Evolutionary conservation across 1,140 invertebrate genomes (phyloP), one percentile per base, ranked within the genome.

Genomic region (Mercenaria mercenaria): DNA sequence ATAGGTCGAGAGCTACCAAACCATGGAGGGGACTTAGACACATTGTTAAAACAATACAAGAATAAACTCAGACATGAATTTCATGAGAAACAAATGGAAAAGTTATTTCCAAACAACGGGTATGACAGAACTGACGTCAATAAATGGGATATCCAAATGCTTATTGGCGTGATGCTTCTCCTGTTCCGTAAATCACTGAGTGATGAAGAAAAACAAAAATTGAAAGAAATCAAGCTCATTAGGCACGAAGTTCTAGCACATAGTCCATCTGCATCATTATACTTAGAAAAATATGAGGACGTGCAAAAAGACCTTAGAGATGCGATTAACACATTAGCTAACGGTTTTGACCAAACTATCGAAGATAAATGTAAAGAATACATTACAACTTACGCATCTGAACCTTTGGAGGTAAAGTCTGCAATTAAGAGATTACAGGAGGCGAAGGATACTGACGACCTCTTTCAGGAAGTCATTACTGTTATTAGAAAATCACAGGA

Each of bases 81-180:
- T 29, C 59, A 64, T 15, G 29, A 64, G 59, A 64, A 29, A 15
- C 59, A 64, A 29, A 29, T 64, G n/a, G 59, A 64, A 29, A 64
- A 29, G 15, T 29, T 64, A 15, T 64, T 64, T 64, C 59, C 59
- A 64, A 64, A 64, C 15, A 26, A 29, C 26, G 26, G 59, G 29
- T 64, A 29, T 64, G 59, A 64, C 59, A n/a, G 29, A 10, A 64
- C 59, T 29, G 59, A 64, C 15, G 26, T 64, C 6, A 3, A 64
- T 15, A 64, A 26, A 64, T 64, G 59, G 59, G 59, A 64, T 64
- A 64, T 64, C 20, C 59, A 64, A 29, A 64, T 64, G 59, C n/a
- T 64, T 29, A 8, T 64, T 29, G n/a, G 59, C 6, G 59, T 64
- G 1, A 2, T 64, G 6, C 26, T 64, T 23, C 59, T 29, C n/a